phyloP scores from a whole-genome alignment of 2,113 vertebrate species.

The Oncorhynchus mykiss region DNA sequence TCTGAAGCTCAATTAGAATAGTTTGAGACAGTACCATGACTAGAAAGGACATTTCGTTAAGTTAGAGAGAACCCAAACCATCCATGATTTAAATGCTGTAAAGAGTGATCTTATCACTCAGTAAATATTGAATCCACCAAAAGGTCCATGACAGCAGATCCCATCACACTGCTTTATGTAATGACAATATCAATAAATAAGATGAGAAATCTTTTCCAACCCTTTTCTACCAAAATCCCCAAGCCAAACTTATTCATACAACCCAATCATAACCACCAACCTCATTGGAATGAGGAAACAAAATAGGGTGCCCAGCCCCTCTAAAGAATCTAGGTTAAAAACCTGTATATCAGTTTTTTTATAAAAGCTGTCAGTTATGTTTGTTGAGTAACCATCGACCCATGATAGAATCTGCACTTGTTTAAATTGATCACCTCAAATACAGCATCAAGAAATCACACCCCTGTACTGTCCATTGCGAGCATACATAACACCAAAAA shows the following conservation, averaged over 20 bases:
- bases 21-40: conserved; percentile 51
- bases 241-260: conserved; percentile 5
- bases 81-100: conserved; percentile 16
- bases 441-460: conserved; percentile 12
- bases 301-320: conserved; percentile 67
- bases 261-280: neutral
- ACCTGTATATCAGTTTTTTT: conserved; percentile 14
- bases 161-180: conserved; percentile 17
- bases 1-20: conserved; percentile 4
- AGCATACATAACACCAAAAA: conserved; percentile 4
- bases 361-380: conserved; percentile 28
- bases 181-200: conserved; percentile 58
- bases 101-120: conserved; percentile 16
- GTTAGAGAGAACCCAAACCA: neutral
- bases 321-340: conserved; percentile 32
- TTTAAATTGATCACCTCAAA: conserved; percentile 16
- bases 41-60: conserved; percentile 29
- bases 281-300: conserved; percentile 44
- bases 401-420: neutral
- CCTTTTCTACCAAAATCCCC: neutral
- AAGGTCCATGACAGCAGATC: conserved; percentile 13
- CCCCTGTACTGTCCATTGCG: conserved; percentile 5
- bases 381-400: conserved; percentile 15
- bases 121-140: conserved; percentile 35
- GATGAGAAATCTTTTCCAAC: conserved; percentile 21